Evolutionary conservation across 2,797 vertebrate genomes (phyloP).

Genomic region (Anabacerthia variegaticeps): DNA sequence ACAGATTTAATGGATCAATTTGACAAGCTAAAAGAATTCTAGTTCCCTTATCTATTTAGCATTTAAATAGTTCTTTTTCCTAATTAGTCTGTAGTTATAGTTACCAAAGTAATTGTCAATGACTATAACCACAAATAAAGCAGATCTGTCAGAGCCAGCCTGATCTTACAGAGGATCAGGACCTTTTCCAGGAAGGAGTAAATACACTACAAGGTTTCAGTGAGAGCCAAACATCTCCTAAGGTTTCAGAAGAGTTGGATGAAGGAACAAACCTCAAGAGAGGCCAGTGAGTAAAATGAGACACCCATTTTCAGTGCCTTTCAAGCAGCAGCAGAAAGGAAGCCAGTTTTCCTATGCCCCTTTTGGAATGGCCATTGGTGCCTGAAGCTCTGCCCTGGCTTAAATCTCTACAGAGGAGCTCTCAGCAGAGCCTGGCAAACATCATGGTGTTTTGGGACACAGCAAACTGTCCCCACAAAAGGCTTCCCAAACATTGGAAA

Average conservation of each 20-base stretch:
- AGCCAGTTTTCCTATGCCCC: accelerated
- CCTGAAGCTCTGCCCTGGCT: background rate
- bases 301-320: background rate
- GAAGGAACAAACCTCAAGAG: background rate
- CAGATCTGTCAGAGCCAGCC: background rate
- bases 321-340: background rate
- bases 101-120: conserved; percentile 61
- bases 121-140: conserved; percentile 53
- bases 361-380: background rate
- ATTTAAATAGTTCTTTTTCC: conserved; percentile 47
- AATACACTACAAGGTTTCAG: background rate
- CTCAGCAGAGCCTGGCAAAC: background rate
- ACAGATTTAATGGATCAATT: conserved; percentile 68
- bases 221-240: background rate
- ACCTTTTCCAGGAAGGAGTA: background rate
- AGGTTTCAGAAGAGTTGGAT: background rate
- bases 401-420: background rate
- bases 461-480: background rate
- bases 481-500: background rate
- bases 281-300: background rate
- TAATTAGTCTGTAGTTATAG: conserved; percentile 68
- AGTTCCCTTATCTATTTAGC: conserved; percentile 62
- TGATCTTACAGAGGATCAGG: background rate
- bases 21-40: conserved; percentile 64
- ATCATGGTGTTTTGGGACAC: background rate